Evolutionary conservation across 2,888 invertebrate species (phyloP).

Genomic region (Trachelus stipa): DNA sequence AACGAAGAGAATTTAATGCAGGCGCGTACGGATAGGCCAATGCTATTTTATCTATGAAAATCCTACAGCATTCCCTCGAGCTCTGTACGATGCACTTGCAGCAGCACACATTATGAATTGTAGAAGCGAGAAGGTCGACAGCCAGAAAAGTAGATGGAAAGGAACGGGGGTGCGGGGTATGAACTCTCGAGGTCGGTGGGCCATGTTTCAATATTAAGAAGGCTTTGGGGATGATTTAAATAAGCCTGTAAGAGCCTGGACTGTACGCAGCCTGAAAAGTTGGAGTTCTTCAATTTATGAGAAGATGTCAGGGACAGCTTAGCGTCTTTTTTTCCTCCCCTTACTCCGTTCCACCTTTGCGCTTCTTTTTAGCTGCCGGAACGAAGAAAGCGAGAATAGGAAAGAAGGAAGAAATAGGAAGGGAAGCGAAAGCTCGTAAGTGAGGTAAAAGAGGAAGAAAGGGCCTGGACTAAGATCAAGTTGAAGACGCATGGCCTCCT

Average conservation of each 20-base stretch:
- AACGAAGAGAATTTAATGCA: no score
- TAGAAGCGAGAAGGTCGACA: background rate
- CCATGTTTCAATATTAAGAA: constrained; percentile 55
- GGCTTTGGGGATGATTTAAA: constrained; percentile 55
- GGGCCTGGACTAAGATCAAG: background rate
- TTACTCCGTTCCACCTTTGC: background rate
- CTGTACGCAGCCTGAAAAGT: constrained; percentile 42
- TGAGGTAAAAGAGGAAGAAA: background rate
- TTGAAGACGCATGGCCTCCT: background rate
- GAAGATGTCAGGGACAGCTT: constrained; percentile 48
- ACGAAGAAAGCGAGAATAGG: background rate
- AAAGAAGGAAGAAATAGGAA: constrained; percentile 8
- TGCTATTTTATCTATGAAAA: no score
- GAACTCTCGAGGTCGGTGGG: constrained; percentile 8
- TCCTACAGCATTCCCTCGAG: no score
- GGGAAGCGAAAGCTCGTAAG: constrained; percentile 1
- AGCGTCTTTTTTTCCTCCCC: constrained; percentile 19
- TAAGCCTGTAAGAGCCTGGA: constrained; percentile 42
- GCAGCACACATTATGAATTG: background rate
- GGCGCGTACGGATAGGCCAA: no score
- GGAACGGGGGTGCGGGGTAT: background rate
- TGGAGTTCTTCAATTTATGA: constrained; percentile 56
- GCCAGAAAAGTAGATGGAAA: background rate
- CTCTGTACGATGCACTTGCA: no score
- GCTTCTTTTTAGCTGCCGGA: background rate